Conservation (phyloP, 2,113 vertebrate species). For the Ctenodactylus gundi region DNA sequence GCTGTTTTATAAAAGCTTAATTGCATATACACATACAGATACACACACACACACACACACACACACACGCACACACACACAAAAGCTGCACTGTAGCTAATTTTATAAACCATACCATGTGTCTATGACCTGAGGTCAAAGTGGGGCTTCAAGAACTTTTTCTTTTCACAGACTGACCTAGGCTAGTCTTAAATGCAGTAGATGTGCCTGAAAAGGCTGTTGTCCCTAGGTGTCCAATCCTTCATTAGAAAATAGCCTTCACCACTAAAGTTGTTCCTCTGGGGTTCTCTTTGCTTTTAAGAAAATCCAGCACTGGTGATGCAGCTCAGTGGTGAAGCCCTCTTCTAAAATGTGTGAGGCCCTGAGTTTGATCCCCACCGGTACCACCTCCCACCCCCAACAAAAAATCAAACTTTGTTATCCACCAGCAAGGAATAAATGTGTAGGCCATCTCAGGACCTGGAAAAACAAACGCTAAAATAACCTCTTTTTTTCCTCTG, state of each 20-base stretch:
- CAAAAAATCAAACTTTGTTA: too few relatives aligned
- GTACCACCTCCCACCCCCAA: background rate
- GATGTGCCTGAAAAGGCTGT: slow-evolving; percentile 44
- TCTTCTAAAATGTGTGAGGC: background rate
- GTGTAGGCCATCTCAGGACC: background rate
- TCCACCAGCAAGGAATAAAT: background rate
- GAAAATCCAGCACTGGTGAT: background rate
- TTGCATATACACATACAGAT: background rate
- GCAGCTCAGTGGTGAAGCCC: background rate
- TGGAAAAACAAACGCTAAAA: background rate
- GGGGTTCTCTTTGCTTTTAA: slow-evolving; percentile 21
- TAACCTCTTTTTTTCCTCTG: background rate
- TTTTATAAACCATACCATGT: slow-evolving; percentile 55
- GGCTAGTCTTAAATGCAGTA: slow-evolving; percentile 9
- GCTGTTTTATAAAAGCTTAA: slow-evolving; percentile 46
- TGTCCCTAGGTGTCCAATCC: background rate
- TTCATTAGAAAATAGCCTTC: background rate
- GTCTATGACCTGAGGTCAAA: slow-evolving; percentile 17
- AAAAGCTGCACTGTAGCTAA: background rate
- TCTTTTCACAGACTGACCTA: slow-evolving; percentile 35
- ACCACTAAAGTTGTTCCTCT: background rate
- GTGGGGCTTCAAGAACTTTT: slow-evolving; percentile 27
- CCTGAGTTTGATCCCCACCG: background rate
- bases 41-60: background rate
- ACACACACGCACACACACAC: background rate